Evolutionary conservation across 2,797 vertebrate species (phyloP), one percentile per base, ranked within the genome.

Genomic region (Sebastes diaconus): DNA sequence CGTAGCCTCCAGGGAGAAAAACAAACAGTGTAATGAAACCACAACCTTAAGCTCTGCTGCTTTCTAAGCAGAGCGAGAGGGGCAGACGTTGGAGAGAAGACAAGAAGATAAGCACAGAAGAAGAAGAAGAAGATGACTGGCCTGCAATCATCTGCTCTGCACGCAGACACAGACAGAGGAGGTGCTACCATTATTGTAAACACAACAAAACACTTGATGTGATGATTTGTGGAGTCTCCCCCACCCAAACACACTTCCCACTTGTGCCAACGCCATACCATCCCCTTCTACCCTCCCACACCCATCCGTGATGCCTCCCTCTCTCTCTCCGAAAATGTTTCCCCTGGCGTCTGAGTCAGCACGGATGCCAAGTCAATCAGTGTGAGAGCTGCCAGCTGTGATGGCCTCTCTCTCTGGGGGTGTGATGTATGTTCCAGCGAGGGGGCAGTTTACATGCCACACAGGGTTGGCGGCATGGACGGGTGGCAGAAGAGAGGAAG

Each of bases 331-430:
- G 25, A 88, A 88, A 90, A 87, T 89, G 88, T 92, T 92, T 95
- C 93, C 91, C 92, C 86, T 92, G 93, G 92, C 91, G 84, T 83
- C 85, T 77, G 85, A 90, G 87, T 87, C 87, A 84, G 86, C 88
- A 42, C 13, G 68, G 75, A 81, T 95, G 94, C 96, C 95, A 96
- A 96, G 91, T 92, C 95, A 96, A 96, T 96, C 95, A 94, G 83
- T 13, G 73, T 92, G 87, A 95, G 94, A 95, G 94, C 92, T 93
- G 93, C 91, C 95, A 96, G 92, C 93, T 94, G 94, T 78, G 84
- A 88, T 84, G 88, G 81, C 75, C 85, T n/a, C 72, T 30, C 76
- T 85, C 82, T 79, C 73, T 61, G 77, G 89, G 86, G 88, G 80
- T 60, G 76, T 95, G 94, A 95, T 94, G 89, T 92, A 95, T 95